These are phyloP conservation scores for Rhyacophila brunnea DNA, from an alignment of 1,140 invertebrate genomes.

Conservation along the genomic window DNA sequence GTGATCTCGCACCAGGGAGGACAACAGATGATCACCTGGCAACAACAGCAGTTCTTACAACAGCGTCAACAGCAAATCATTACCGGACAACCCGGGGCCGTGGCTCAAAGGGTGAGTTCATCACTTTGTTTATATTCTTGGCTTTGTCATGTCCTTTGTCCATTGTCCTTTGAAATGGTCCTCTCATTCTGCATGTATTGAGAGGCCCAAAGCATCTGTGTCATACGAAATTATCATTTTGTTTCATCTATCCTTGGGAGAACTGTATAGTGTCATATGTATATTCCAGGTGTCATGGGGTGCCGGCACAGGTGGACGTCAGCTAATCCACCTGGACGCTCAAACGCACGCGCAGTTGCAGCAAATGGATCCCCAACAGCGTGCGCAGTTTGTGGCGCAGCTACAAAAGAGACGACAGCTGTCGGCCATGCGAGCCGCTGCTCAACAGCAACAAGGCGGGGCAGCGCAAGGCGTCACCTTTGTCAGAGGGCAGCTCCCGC, in stretches of 20 bases:
- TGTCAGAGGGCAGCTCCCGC: conserved; percentile 60
- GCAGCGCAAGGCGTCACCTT: conserved; percentile 44
- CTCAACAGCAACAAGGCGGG: conserved; percentile 49
- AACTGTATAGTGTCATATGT: neutral
- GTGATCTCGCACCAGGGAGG: conserved; percentile 45
- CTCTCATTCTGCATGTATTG: too few species aligned
- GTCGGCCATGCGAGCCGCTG: conserved; percentile 44
- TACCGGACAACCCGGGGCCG: conserved; percentile 45
- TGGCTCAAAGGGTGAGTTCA: conserved; percentile 49
- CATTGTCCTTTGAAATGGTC: too few species aligned
- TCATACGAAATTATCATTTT: neutral
- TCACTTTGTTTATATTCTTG: too few species aligned
- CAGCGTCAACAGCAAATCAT: conserved; percentile 36
- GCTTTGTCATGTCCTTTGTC: too few species aligned
- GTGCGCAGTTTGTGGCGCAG: conserved; percentile 74
- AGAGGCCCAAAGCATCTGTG: too few species aligned
- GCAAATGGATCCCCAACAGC: conserved; percentile 75
- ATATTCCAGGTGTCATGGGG: conserved; percentile 47
- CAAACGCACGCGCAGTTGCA: conserved; percentile 81
- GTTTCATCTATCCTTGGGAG: too few species aligned
- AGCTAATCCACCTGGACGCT: conserved; percentile 74
- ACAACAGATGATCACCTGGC: conserved; percentile 46
- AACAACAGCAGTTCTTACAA: conserved; percentile 41
- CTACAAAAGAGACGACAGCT: conserved; percentile 68
- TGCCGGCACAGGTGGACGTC: conserved; percentile 49